These are phyloP conservation scores for Harmothoe impar DNA, from an alignment of 2,888 invertebrate species.

Conservation along the genomic window DNA sequence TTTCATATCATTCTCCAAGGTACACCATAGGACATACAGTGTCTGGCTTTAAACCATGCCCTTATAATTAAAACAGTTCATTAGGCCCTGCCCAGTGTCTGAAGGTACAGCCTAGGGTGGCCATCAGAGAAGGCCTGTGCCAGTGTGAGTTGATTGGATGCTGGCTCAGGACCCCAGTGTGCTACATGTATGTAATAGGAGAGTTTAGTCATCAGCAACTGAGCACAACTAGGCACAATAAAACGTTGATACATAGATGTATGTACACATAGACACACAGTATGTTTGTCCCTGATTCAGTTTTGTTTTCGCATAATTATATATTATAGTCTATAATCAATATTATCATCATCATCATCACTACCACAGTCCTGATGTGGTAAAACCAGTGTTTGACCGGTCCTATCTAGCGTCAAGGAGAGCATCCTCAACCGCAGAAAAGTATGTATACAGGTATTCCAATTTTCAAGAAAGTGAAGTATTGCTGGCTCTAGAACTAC, in stretches of 20 bases:
- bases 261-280: constrained; percentile 40
- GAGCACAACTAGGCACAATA: constrained; percentile 40
- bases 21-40: not conserved
- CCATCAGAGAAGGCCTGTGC: not conserved
- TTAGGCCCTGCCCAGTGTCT: not conserved
- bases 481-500: not conserved
- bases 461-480: not conserved
- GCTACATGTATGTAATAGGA: not conserved
- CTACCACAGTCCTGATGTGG: not conserved
- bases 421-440: too few relatives aligned
- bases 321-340: not conserved
- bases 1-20: constrained; percentile 4
- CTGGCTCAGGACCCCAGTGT: not conserved
- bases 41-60: not conserved
- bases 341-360: not conserved
- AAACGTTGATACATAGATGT: not conserved
- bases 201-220: constrained; percentile 1
- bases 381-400: not conserved
- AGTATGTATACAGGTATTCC: too few relatives aligned
- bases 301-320: not conserved
- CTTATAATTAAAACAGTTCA: not conserved
- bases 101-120: not conserved
- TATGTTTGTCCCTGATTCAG: constrained; percentile 47
- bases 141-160: not conserved
- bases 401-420: not conserved